A percentile compares a stretch with the other conserved stretches of the same genome.
These are phyloP conservation scores for Scaptomyza pallida DNA, from an alignment of 1,140 invertebrate genomes.

Conservation along the genomic window DNA sequence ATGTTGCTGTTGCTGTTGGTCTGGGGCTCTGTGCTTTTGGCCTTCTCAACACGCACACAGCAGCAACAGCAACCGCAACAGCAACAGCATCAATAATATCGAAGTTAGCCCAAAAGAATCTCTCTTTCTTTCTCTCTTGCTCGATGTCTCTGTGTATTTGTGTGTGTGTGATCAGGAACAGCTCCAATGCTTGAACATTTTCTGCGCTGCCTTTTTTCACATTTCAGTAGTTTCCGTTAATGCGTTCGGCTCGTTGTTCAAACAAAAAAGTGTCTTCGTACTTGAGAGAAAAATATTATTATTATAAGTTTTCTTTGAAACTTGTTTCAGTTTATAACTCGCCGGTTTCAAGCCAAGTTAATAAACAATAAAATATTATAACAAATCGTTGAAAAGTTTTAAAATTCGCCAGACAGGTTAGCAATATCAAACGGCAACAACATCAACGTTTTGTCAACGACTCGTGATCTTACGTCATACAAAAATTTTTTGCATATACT, in stretches of 20 bases:
- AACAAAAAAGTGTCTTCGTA: conserved; percentile 34
- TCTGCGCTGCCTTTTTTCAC: conserved; percentile 74
- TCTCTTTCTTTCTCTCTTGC: conserved; percentile 18
- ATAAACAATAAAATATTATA: conserved; percentile 5
- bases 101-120: conserved; percentile 45
- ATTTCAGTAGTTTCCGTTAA: conserved; percentile 81
- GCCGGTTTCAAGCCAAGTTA: not conserved
- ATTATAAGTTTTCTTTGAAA: no score
- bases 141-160: conserved; percentile 26
- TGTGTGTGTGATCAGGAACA: conserved; percentile 60
- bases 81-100: conserved; percentile 38
- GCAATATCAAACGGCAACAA: conserved; percentile 17
- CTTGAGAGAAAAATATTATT: no score
- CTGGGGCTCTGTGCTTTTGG: conserved; percentile 37
- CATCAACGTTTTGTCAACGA: conserved; percentile 34
- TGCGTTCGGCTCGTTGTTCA: conserved; percentile 76
- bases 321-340: no score
- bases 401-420: conserved; percentile 33
- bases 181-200: conserved; percentile 71
- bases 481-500: conserved; percentile 33
- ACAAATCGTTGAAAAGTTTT: no score
- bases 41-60: conserved; percentile 57
- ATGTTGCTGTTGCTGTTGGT: conserved; percentile 12
- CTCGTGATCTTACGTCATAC: conserved; percentile 77
- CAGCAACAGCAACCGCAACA: conserved; percentile 20